Base-by-base conservation (phyloP, 1,140 invertebrate species). In the Brachionus plicatilis region DNA sequence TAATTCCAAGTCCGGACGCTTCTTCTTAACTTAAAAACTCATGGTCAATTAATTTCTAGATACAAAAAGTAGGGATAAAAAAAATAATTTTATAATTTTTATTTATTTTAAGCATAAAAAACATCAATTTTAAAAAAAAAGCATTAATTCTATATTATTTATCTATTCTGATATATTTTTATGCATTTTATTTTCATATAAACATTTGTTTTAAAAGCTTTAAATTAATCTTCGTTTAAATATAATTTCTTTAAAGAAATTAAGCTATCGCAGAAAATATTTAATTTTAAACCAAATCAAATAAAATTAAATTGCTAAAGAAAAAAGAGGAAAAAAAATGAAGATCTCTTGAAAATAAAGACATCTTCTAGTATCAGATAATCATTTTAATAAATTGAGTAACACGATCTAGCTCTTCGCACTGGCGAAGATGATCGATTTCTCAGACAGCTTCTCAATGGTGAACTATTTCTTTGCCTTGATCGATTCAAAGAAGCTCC, bases 401-500 rank as follows among this genome's bases (percentile, higher is more conserved):
- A 82, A 45, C 33, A 60, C 60, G 79, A 82, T 68, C 53, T 82
- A 33, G 79, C 53, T 82, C 79, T 60, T 14, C 79, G 17, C 3
- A 27, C 20, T 29, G 79, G 33, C 33, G 79, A 82, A 82, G 29
- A 27, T 1, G 79, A 82, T 82, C 79, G 47, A 65, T 68, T 82
- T 82, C 53, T 68, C 29, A 68, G 29, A 24, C 79, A 68, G 9
- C 79, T 82, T 82, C 79, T 82, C 20, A 68, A 82, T 45, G 53
- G 79, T 7, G 60, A 82, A 47, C 60, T n/a, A 60, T 82, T 82
- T 82, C 60, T 82, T 82, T 50, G 20, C 60, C 41, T 83, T 12
- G 50, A 68, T 53, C 17, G 65, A 86, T 87, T 87, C 85, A 89
- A 68, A 41, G 88, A 88, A 50, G 88, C 88, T 45, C 88, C 88